Conservation (phyloP, 2,888 invertebrate genomes). For the Polydrusus cervinus region DNA sequence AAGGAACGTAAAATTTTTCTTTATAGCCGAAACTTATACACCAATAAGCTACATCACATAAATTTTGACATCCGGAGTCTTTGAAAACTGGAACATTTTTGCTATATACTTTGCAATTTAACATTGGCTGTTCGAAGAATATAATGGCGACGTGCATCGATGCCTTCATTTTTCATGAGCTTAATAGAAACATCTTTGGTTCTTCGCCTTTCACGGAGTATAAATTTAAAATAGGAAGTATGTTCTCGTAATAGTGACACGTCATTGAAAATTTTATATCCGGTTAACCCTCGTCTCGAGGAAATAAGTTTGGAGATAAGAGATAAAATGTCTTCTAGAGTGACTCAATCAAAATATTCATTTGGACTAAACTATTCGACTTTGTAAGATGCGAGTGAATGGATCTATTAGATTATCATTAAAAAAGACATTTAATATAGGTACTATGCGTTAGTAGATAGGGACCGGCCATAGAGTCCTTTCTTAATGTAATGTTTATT, state of each 20-base stretch:
- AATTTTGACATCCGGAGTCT: conserved; percentile 29
- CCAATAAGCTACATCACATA: conserved; percentile 10
- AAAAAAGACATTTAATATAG: no score
- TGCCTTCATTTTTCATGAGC: conserved; percentile 45
- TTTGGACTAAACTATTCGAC: background rate
- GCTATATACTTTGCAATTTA: conserved; percentile 9
- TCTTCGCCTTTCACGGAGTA: conserved; percentile 29
- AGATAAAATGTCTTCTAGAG: background rate
- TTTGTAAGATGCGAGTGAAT: background rate
- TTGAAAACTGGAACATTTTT: conserved; percentile 26
- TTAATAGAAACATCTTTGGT: conserved; percentile 45
- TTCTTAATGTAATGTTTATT: no score
- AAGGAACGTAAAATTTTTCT: conserved; percentile 4
- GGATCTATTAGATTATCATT: background rate
- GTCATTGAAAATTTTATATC: conserved; percentile 30
- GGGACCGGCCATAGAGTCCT: no score
- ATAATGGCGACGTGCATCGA: conserved; percentile 25
- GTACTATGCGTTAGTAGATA: no score
- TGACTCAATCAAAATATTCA: background rate
- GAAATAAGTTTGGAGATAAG: conserved; percentile 7
- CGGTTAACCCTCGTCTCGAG: background rate
- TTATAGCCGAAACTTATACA: conserved; percentile 3
- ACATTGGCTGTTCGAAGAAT: conserved; percentile 30
- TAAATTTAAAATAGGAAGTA: conserved; percentile 39
- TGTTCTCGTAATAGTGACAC: conserved; percentile 29